Evolutionary conservation across 1,140 invertebrate species (phyloP), one percentile per base, ranked within the genome.

Genomic region (Drosophila pseudoananassae): DNA sequence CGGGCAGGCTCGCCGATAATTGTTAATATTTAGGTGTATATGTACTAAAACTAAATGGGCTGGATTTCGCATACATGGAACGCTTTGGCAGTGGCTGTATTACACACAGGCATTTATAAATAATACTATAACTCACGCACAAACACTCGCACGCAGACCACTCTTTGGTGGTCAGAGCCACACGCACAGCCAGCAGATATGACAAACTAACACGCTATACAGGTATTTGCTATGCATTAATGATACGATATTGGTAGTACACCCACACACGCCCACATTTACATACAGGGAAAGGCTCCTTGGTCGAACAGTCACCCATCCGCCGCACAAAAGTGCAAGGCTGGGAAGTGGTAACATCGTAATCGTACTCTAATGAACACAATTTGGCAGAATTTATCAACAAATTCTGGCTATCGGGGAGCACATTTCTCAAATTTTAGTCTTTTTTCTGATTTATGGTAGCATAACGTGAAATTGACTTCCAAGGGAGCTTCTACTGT

Each of bases 141-240:
- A 53, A 77, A 45, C 69, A 57, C 20, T 9, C 72, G 53, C 47
- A 29, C 15, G 9, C 45, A 20, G 20, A 9, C 55, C 57, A 70
- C 25, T 27, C 5, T 5, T 7, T 27, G 47, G 25, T 50, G 55
- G 38, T 25, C 60, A 69, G 45, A 68, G 43, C 49, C 79, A 65
- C 81, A 76, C 81, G 81, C 77, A 84, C 77, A 77, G 64, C 79
- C 59, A 84, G 70, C 65, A 63, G 77, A 85, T 85, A 85, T 85
- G 83, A 87, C 64, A 87, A 66, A 82, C 73, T 71, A 82, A 71
- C 83, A 85, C 78, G 83, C 82, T 87, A 85, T 85, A 63, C 20
- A 65, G 73, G 61, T 87, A 85, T 81, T 84, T 77, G 64, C 64
- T 78, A 71, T 75, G 64, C 64, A 87, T 87, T 70, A 78, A 74